phyloP scores from a whole-genome alignment of 2,113 vertebrate genomes.

The Astur gentilis region DNA sequence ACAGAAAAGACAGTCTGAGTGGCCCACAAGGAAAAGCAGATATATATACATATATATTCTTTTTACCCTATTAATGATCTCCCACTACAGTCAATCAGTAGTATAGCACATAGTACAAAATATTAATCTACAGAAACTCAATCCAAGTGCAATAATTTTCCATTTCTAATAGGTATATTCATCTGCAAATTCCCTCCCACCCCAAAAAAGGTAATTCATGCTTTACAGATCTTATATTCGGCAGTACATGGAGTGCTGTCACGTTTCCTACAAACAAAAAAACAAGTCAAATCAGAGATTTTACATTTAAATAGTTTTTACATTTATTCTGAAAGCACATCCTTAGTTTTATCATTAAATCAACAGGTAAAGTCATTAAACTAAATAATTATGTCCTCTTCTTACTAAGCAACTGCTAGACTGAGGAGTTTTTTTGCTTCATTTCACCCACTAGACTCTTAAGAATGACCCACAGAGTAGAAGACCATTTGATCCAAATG shows the following conservation, averaged over 20 bases:
- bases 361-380: not conserved
- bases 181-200: not conserved
- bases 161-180: not conserved
- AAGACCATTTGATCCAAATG: not conserved
- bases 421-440: not conserved
- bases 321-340: constrained; percentile 7
- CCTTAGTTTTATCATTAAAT: not conserved
- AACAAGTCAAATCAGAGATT: constrained; percentile 41
- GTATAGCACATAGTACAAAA: not conserved
- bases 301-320: not conserved
- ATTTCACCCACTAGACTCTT: not conserved
- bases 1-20: not conserved
- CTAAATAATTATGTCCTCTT: not conserved
- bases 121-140: not conserved
- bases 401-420: not conserved
- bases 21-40: not conserved
- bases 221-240: constrained; percentile 10
- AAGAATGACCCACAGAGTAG: not conserved
- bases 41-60: not conserved
- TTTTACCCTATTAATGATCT: not conserved
- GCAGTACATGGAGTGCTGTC: not conserved
- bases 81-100: not conserved
- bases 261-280: constrained; percentile 56
- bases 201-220: not conserved
- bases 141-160: not conserved